phyloP scores from a whole-genome alignment of 2,797 vertebrate species.

The Microhierax caerulescens region DNA sequence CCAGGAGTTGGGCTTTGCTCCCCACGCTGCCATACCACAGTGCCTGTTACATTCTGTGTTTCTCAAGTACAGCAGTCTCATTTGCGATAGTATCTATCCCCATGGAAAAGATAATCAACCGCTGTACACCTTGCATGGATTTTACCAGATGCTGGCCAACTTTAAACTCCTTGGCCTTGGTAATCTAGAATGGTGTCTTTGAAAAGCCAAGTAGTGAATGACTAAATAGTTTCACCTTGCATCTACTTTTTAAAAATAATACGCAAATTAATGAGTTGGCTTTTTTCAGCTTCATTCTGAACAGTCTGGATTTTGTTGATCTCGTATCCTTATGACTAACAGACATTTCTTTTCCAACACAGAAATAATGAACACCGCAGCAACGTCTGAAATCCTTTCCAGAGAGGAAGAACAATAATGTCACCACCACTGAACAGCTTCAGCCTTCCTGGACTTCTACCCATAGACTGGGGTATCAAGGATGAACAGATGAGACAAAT shows the following conservation, averaged over 20 bases:
- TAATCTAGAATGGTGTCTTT: not conserved
- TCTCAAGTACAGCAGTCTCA: not conserved
- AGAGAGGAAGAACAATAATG: not conserved
- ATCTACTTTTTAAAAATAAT: not conserved
- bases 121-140: not conserved
- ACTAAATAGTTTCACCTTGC: not conserved
- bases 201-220: not conserved
- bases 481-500: too few species aligned
- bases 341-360: not conserved
- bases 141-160: not conserved
- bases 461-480: not conserved
- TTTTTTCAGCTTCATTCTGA: not conserved
- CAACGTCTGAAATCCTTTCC: too few species aligned
- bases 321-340: not conserved
- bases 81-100: not conserved
- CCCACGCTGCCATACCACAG: not conserved
- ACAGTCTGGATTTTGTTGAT: not conserved
- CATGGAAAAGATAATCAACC: not conserved
- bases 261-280: too few species aligned
- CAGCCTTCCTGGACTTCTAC: not conserved
- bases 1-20: too few species aligned
- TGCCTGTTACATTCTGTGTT: not conserved
- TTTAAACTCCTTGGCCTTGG: not conserved
- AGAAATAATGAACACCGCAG: not conserved
- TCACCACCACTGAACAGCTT: not conserved